Percentiles rank a stretch among this genome's conserved stretches.
Evolutionary conservation across 2,797 vertebrate genomes (phyloP).

Genomic region (Anabas testudineus): DNA sequence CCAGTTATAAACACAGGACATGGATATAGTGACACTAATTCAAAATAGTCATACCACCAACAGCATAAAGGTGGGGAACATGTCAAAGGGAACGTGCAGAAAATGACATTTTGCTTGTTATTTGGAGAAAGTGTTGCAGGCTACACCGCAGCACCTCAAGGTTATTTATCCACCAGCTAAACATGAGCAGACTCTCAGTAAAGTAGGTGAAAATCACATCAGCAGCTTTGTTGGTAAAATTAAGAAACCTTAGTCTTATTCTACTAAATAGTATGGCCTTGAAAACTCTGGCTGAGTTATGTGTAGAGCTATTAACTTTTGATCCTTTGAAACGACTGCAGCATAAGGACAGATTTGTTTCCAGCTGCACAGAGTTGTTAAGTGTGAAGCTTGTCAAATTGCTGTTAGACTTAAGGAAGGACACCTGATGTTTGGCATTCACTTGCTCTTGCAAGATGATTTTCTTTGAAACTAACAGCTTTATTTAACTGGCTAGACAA

Average conservation of each 20-base stretch:
- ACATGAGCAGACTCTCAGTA: too few relatives aligned
- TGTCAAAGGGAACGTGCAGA: slow-evolving; percentile 21
- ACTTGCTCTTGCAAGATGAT: slow-evolving; percentile 39
- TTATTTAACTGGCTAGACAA: slow-evolving; percentile 55
- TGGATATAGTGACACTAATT: slow-evolving; percentile 21
- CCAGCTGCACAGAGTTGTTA: slow-evolving; percentile 23
- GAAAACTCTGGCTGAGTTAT: slow-evolving; percentile 41
- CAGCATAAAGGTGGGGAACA: slow-evolving; percentile 13
- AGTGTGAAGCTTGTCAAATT: slow-evolving; percentile 51
- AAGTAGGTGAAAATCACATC: slow-evolving; percentile 12
- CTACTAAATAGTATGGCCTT: slow-evolving; percentile 43
- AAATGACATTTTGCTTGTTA: not conserved
- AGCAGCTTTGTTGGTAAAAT: slow-evolving; percentile 11
- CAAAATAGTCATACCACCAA: slow-evolving; percentile 19
- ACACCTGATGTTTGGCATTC: slow-evolving; percentile 67
- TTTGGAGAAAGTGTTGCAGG: not conserved
- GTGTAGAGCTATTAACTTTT: slow-evolving; percentile 40
- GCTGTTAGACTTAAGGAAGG: slow-evolving; percentile 57
- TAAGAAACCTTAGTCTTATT: slow-evolving; percentile 10
- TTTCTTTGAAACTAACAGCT: slow-evolving; percentile 64
- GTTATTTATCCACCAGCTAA: not conserved
- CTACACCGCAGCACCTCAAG: not conserved
- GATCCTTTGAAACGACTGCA: slow-evolving; percentile 50
- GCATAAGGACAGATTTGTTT: slow-evolving; percentile 53
- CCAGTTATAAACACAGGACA: slow-evolving; percentile 8